Evolutionary conservation across 2,888 invertebrate genomes (phyloP).

Genomic region (Nomada flava): DNA sequence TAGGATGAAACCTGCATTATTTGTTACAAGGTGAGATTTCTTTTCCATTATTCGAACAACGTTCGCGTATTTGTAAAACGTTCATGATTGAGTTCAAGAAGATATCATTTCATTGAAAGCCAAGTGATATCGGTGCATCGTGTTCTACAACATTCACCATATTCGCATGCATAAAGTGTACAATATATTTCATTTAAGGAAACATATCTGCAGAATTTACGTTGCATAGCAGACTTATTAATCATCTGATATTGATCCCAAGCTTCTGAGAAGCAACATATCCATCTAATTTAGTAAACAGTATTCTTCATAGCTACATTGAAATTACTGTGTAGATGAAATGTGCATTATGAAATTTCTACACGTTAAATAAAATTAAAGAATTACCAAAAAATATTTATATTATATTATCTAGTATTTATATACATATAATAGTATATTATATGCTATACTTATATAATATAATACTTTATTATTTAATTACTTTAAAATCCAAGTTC

Average conservation of each 20-base stretch:
- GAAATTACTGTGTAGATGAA: too few relatives aligned
- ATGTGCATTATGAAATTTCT: too few relatives aligned
- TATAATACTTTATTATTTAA: too few relatives aligned
- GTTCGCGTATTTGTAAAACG: conserved; percentile 6
- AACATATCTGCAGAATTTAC: background rate
- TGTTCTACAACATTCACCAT: background rate
- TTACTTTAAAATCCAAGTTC: too few relatives aligned
- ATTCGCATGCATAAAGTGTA: background rate
- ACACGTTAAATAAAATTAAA: too few relatives aligned
- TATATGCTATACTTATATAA: too few relatives aligned
- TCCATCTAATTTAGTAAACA: background rate
- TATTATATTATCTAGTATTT: too few relatives aligned
- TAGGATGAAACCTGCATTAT: conserved; percentile 3
- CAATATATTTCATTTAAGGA: background rate
- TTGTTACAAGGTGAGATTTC: conserved; percentile 29
- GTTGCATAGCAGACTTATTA: background rate
- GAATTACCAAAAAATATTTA: too few relatives aligned
- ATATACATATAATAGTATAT: too few relatives aligned
- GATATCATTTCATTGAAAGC: background rate
- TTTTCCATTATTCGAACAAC: background rate
- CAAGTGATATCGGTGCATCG: background rate
- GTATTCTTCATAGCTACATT: too few relatives aligned
- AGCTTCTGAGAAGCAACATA: background rate
- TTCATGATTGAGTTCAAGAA: background rate
- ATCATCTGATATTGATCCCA: background rate